phyloP scores from a whole-genome alignment of 2,888 invertebrate genomes.

The Colletes collaris region DNA sequence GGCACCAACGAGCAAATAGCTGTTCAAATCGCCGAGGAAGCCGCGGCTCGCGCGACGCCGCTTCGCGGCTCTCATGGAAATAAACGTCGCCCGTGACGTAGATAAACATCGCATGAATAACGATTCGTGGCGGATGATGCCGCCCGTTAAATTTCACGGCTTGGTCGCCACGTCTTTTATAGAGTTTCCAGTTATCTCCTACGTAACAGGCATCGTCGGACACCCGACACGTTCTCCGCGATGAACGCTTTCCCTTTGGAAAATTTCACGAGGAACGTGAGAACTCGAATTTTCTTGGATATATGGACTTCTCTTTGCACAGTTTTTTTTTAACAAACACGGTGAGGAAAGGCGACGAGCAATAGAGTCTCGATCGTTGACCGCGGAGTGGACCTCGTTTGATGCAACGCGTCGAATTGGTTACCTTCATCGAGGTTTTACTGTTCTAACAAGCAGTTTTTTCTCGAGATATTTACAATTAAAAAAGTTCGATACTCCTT shows the following conservation, averaged over 20 bases:
- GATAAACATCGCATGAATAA: constrained; percentile 64
- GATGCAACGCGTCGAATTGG: too few relatives aligned
- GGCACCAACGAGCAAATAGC: constrained; percentile 4
- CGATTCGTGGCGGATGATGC: constrained; percentile 39
- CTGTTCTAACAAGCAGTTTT: too few relatives aligned
- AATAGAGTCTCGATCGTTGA: too few relatives aligned
- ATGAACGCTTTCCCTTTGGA: constrained; percentile 4
- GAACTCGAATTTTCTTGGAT: background rate
- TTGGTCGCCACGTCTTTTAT: constrained; percentile 21
- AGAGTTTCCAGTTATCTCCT: constrained; percentile 21
- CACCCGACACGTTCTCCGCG: too few relatives aligned
- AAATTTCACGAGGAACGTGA: constrained; percentile 9
- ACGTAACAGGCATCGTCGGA: background rate
- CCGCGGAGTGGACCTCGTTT: too few relatives aligned
- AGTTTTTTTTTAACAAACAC: too few relatives aligned
- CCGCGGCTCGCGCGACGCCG: constrained; percentile 29
- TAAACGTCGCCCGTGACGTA: constrained; percentile 58
- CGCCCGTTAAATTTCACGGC: constrained; percentile 51
- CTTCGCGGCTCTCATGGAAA: constrained; percentile 53
- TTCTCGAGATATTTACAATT: too few relatives aligned
- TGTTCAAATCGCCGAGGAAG: constrained; percentile 42
- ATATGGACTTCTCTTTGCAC: background rate
- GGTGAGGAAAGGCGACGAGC: too few relatives aligned
- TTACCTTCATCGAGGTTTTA: too few relatives aligned
- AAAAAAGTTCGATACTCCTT: too few relatives aligned